phyloP scores from a whole-genome alignment of 64 coral and sea anemone species.

The Montipora sp. region DNA sequence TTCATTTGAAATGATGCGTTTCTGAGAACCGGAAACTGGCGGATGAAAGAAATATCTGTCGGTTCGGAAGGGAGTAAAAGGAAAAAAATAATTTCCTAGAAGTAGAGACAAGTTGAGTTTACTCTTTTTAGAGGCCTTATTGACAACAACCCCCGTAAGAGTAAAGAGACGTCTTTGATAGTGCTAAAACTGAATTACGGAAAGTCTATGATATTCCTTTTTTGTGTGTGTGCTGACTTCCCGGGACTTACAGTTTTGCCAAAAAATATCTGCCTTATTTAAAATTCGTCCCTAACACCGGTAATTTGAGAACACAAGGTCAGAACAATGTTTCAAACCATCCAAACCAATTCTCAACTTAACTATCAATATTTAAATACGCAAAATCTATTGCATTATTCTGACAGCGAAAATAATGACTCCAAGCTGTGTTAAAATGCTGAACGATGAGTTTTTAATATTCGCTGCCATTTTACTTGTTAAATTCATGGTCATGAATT shows the following conservation, averaged over 20 bases:
- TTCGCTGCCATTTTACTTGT: constrained; percentile 35
- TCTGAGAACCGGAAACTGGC: neutral
- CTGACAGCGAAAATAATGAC: constrained; percentile 35
- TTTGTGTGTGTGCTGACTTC: too few species aligned
- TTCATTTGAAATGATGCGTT: neutral
- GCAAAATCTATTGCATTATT: neutral
- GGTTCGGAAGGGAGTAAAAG: neutral
- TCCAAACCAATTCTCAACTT: constrained; percentile 23
- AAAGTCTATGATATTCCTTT: neutral
- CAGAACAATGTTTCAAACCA: constrained; percentile 28
- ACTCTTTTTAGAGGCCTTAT: neutral
- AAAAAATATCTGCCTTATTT: constrained; percentile 9
- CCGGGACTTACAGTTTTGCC: too few species aligned
- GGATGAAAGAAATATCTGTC: neutral
- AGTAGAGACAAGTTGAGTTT: neutral
- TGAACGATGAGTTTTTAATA: constrained; percentile 53
- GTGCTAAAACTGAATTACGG: constrained; percentile 6
- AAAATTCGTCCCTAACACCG: neutral
- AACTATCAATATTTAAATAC: constrained; percentile 34
- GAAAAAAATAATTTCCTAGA: neutral
- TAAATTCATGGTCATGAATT: constrained; percentile 34
- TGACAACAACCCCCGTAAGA: too few species aligned
- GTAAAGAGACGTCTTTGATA: neutral
- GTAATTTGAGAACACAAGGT: constrained; percentile 23
- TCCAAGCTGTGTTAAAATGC: constrained; percentile 34